Evolutionary conservation across 1,140 invertebrate species (phyloP).

Genomic region (Scaptodrosophila lebanonensis): DNA sequence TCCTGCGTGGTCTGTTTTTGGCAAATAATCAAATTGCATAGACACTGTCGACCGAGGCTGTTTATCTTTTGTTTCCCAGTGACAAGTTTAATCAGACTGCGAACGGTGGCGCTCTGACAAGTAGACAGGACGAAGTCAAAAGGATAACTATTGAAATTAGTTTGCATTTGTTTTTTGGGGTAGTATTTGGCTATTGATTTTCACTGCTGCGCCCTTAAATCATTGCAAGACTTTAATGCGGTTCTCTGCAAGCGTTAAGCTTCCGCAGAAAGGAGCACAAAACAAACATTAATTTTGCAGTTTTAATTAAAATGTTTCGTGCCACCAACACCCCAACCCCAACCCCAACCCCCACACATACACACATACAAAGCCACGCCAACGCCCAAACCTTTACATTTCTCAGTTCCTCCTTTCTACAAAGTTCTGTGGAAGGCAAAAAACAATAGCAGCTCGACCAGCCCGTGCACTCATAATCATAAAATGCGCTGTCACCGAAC

Average conservation of each 20-base stretch:
- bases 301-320: conserved; percentile 67
- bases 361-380: conserved; percentile 2
- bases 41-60: conserved; percentile 53
- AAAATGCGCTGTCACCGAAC: conserved; percentile 62
- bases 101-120: conserved; percentile 13
- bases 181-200: conserved; percentile 52
- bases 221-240: conserved; percentile 64
- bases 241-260: background rate
- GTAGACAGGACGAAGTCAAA: conserved; percentile 36
- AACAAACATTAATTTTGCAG: conserved; percentile 59
- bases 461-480: conserved; percentile 59
- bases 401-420: conserved; percentile 7
- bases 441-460: conserved; percentile 16
- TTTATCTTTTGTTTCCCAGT: conserved; percentile 72
- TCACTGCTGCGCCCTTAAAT: conserved; percentile 40
- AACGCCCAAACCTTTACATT: conserved; percentile 6
- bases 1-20: conserved; percentile 51
- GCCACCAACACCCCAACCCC: background rate
- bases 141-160: conserved; percentile 74
- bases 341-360: conserved; percentile 10
- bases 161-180: conserved; percentile 35
- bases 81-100: conserved; percentile 71
- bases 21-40: conserved; percentile 74
- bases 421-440: conserved; percentile 13
- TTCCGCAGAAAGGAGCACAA: background rate